Conservation (phyloP, 2,888 invertebrate species). For the Anoncus sp. region DNA sequence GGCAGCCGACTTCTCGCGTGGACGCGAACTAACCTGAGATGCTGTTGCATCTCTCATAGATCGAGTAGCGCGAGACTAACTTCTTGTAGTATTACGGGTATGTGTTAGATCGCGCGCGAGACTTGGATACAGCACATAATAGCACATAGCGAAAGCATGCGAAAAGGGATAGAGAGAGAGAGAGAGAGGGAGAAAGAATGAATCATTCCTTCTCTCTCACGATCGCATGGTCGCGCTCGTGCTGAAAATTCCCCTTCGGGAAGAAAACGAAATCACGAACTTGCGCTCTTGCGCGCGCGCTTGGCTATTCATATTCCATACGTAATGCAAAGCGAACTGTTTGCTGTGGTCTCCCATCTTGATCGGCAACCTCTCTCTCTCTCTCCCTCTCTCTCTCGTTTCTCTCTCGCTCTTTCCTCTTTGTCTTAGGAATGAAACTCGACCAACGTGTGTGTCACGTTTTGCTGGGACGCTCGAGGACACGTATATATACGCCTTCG, state of each 20-base stretch:
- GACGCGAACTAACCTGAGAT: constrained; percentile 46
- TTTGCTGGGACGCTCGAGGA: constrained; percentile 27
- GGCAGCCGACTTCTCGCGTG: constrained; percentile 47
- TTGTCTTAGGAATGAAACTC: constrained; percentile 54
- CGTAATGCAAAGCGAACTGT: constrained; percentile 54
- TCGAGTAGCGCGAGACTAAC: constrained; percentile 61
- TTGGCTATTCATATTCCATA: constrained; percentile 63
- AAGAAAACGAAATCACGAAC: constrained; percentile 64
- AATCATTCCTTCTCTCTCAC: constrained; percentile 14
- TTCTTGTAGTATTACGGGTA: constrained; percentile 60
- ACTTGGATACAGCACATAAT: constrained; percentile 29
- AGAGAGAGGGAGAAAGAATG: constrained; percentile 22
- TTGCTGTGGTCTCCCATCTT: constrained; percentile 54
- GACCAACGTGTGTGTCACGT: constrained; percentile 57
- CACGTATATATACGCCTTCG: neutral
- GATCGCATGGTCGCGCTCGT: constrained; percentile 33
- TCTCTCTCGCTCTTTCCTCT: constrained; percentile 7
- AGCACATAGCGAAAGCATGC: constrained; percentile 29
- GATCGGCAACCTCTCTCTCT: constrained; percentile 48
- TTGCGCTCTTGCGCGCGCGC: constrained; percentile 47
- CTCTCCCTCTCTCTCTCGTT: neutral
- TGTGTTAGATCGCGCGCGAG: constrained; percentile 63
- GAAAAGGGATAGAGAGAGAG: constrained; percentile 23
- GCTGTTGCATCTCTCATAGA: constrained; percentile 58
- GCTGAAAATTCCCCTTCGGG: constrained; percentile 58